phyloP scores from a whole-genome alignment of 1,140 invertebrate species.

The Hypsibius dujardini region DNA sequence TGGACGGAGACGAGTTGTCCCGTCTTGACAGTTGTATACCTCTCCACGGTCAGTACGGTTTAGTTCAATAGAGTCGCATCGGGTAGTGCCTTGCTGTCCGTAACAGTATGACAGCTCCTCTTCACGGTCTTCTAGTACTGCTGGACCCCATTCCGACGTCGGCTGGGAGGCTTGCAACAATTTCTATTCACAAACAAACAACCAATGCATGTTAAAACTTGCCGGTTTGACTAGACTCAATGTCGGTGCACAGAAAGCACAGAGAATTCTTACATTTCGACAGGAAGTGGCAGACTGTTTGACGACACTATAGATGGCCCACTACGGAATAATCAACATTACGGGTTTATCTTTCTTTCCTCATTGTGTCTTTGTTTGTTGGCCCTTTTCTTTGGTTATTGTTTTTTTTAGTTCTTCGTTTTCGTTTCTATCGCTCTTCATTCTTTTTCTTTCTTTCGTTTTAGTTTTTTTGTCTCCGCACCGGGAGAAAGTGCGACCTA shows the following conservation, averaged over 20 bases:
- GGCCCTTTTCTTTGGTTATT: too few relatives aligned
- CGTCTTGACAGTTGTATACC: too few relatives aligned
- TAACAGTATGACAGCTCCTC: slow-evolving; percentile 19
- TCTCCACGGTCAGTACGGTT: too few relatives aligned
- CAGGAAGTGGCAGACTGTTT: slow-evolving; percentile 39
- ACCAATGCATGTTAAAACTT: background rate
- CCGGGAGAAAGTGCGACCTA: too few relatives aligned
- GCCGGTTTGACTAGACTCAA: background rate
- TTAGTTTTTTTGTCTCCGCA: too few relatives aligned
- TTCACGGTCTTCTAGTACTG: slow-evolving; percentile 25
- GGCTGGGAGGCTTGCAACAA: slow-evolving; percentile 27
- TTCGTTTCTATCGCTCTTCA: too few relatives aligned
- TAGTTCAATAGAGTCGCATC: too few relatives aligned
- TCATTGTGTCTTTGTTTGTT: too few relatives aligned
- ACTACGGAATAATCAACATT: slow-evolving; percentile 18
- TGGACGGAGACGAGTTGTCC: too few relatives aligned
- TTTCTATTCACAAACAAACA: slow-evolving; percentile 27
- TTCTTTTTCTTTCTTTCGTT: too few relatives aligned
- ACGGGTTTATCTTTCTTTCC: too few relatives aligned
- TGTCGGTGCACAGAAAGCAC: background rate
- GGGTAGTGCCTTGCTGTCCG: background rate
- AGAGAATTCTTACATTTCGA: slow-evolving; percentile 26
- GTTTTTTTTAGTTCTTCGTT: too few relatives aligned
- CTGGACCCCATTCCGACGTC: slow-evolving; percentile 32
- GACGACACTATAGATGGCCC: slow-evolving; percentile 41